Conservation (phyloP, 2,113 vertebrate species). For the Gymnarchus niloticus region DNA sequence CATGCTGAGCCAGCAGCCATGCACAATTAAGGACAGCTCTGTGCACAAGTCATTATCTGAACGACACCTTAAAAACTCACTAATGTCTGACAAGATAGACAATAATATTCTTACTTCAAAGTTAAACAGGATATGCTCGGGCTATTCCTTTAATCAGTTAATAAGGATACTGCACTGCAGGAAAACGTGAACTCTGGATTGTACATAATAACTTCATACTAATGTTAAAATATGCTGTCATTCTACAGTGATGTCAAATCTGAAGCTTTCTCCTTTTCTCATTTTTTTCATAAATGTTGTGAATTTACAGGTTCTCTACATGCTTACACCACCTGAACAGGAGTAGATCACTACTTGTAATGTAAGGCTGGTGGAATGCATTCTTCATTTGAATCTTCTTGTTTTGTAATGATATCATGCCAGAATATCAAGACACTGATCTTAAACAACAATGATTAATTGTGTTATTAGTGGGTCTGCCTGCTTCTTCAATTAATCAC, state of each 20-base stretch:
- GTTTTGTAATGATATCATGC: background rate
- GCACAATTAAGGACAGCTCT: background rate
- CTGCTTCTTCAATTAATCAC: slow-evolving; percentile 9
- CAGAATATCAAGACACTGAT: background rate
- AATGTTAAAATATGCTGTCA: background rate
- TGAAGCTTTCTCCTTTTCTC: background rate
- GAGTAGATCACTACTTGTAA: background rate
- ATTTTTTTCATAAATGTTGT: background rate
- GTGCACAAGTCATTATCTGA: background rate
- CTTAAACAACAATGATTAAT: background rate
- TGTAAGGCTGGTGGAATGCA: background rate
- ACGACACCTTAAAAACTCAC: background rate
- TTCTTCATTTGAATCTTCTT: background rate
- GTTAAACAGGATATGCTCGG: background rate
- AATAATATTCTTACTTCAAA: background rate
- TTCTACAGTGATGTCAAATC: background rate
- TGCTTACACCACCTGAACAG: background rate
- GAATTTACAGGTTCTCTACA: background rate
- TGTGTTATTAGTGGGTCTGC: background rate
- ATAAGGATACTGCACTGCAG: background rate
- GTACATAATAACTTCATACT: too few relatives aligned
- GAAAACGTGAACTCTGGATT: too few relatives aligned
- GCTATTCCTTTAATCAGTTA: background rate
- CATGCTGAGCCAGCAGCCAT: background rate
- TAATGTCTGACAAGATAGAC: background rate